Evolutionary conservation across 1,140 invertebrate genomes (phyloP), one percentile per base, ranked within the genome.

Genomic region (Caenorhabditis tropicalis): DNA sequence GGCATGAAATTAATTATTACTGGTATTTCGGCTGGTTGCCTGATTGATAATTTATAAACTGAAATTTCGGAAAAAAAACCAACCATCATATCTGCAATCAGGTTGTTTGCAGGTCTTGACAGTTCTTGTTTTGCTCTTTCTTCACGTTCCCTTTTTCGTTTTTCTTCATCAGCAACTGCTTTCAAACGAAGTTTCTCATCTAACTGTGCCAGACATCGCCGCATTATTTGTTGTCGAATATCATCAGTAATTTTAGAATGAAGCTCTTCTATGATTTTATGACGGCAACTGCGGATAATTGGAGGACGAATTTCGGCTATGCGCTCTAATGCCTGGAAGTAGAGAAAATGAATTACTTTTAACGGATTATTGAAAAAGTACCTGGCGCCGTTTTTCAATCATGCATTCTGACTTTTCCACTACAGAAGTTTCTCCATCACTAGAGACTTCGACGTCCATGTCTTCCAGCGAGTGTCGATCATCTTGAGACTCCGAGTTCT

Each of bases 401-500:
- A 74, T 74, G n/a, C 65, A 74, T 43, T 74, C 65, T 12, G 7
- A 24, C 24, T 12, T n/a, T 19, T 74, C 65, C 15, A 27, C 15
- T 9, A 12, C 7, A 3, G 65, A 74, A 12, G 65, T 74, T 74
- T 74, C 65, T 43, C 36, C 65, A 43, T 74, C 65, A 46, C 65
- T 74, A 9, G 65, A 74, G 43, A 74, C 65, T 24, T 74, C 65
- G 10, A 74, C 65, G 43, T 74, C 65, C 65, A 74, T 74, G 43
- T 74, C 65, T 74, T 74, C 65, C 29, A 74, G 33, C 10, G 65
- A 74, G 15, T 74, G 65, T 27, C 65, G 65, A 74, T 74, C 65
- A 27, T 74, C 65, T 24, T 74, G 65, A 10, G 65, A 46, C 43
- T 74, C 65, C 12, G 36, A 74, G 15, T 74, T n/a, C 15, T 43